A percentile compares a stretch with the other conserved stretches of the same genome.
Evolutionary conservation across 2,113 vertebrate genomes (phyloP).

Genomic region (Sebastes schlegelii): DNA sequence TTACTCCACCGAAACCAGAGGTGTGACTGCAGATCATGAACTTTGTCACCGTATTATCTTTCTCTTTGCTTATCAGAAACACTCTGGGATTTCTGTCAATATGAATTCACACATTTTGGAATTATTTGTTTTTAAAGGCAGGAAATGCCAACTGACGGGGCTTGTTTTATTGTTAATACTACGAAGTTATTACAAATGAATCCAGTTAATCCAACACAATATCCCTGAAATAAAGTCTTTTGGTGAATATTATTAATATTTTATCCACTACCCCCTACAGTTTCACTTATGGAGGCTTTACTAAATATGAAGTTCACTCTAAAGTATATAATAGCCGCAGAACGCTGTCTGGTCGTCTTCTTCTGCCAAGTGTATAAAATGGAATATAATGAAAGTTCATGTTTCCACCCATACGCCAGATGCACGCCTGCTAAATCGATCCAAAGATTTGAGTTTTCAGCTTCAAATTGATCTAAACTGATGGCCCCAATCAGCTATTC

Average conservation of each 20-base stretch:
- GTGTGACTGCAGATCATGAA: background rate
- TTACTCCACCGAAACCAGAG: too few relatives aligned
- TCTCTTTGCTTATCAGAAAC: background rate
- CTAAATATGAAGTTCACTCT: background rate
- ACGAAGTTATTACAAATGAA: too few relatives aligned
- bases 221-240: too few relatives aligned
- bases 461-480: constrained; percentile 36
- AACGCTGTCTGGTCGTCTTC: background rate
- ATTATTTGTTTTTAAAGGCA: background rate
- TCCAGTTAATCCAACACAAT: too few relatives aligned
- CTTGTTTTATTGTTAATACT: too few relatives aligned
- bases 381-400: constrained; percentile 24
- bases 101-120: background rate
- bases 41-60: background rate
- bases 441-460: constrained; percentile 20
- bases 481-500: constrained; percentile 25
- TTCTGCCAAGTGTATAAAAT: constrained; percentile 16
- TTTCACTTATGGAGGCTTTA: background rate
- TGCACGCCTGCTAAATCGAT: constrained; percentile 26
- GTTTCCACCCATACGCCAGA: background rate
- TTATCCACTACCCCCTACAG: background rate
- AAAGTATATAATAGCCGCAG: background rate
- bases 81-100: background rate
- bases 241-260: background rate
- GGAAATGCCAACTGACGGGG: background rate